Percentiles rank a stretch among this genome's conserved stretches.
These are phyloP conservation scores for Caenorhabditis sp. DNA, from an alignment of 2,888 invertebrate species.

Conservation along the genomic window DNA sequence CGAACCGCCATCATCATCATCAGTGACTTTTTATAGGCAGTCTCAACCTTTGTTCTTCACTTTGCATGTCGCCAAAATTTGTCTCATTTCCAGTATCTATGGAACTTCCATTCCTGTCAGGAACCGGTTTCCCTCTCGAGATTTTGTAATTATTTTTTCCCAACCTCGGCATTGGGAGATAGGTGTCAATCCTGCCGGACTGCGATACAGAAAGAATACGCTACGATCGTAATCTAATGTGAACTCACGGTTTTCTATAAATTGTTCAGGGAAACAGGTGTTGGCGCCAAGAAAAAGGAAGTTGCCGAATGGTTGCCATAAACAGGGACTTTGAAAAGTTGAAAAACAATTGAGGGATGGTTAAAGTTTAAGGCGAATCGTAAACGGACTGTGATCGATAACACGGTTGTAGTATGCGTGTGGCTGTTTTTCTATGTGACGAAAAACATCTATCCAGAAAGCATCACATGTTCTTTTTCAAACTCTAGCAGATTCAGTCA, in stretches of 20 bases:
- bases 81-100: slow-evolving; percentile 12
- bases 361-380: background rate
- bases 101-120: slow-evolving; percentile 22
- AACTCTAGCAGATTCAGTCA: no score
- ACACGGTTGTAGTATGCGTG: background rate
- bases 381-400: slow-evolving; percentile 4
- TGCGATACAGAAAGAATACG: slow-evolving; percentile 19
- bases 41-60: slow-evolving; percentile 21
- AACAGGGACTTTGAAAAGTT: no score
- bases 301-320: background rate
- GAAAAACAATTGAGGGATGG: background rate
- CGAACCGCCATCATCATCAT: background rate
- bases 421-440: slow-evolving; percentile 16
- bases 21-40: slow-evolving; percentile 1
- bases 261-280: no score
- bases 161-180: slow-evolving; percentile 1
- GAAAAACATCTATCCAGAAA: slow-evolving; percentile 22
- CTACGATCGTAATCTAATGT: no score
- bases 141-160: slow-evolving; percentile 38
- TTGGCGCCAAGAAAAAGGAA: background rate
- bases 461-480: no score
- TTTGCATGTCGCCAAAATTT: background rate
- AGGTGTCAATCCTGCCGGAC: slow-evolving; percentile 30
- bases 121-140: slow-evolving; percentile 19
- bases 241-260: no score